Conservation (phyloP, 1,140 invertebrate species). For the Lepidurus couesii region DNA sequence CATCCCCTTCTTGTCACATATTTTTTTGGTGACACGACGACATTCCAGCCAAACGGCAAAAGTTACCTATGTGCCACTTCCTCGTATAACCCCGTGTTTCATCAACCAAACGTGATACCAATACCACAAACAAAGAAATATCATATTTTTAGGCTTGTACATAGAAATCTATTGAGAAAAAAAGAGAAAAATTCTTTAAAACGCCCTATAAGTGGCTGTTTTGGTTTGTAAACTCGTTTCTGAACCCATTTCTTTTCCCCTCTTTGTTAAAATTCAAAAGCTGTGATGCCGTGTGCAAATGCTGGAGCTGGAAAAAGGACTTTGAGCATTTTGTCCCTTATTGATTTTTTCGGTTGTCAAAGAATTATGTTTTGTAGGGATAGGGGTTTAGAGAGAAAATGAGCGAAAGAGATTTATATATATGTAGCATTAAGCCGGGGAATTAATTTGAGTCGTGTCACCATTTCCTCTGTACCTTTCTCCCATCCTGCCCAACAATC, state of each 20-base stretch:
- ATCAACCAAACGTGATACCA: slow-evolving; percentile 18
- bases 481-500: slow-evolving; percentile 3
- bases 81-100: slow-evolving; percentile 30
- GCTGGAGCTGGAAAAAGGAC: background rate
- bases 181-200: background rate
- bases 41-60: slow-evolving; percentile 30
- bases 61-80: slow-evolving; percentile 35
- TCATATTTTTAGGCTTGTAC: slow-evolving; percentile 17
- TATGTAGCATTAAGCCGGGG: slow-evolving; percentile 8
- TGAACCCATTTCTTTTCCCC: background rate
- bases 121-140: slow-evolving; percentile 17
- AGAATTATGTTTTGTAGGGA: background rate
- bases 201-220: slow-evolving; percentile 12
- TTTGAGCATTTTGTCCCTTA: background rate
- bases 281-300: background rate
- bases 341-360: background rate
- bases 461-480: slow-evolving; percentile 13
- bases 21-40: slow-evolving; percentile 14
- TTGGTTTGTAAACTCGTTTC: background rate
- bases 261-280: background rate
- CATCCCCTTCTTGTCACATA: background rate
- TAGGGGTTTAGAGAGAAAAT: background rate
- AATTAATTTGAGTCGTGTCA: slow-evolving; percentile 22
- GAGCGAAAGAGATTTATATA: too few species aligned
- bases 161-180: background rate